Conservation (phyloP, 2,113 vertebrate genomes). For the Bubo scandiacus region DNA sequence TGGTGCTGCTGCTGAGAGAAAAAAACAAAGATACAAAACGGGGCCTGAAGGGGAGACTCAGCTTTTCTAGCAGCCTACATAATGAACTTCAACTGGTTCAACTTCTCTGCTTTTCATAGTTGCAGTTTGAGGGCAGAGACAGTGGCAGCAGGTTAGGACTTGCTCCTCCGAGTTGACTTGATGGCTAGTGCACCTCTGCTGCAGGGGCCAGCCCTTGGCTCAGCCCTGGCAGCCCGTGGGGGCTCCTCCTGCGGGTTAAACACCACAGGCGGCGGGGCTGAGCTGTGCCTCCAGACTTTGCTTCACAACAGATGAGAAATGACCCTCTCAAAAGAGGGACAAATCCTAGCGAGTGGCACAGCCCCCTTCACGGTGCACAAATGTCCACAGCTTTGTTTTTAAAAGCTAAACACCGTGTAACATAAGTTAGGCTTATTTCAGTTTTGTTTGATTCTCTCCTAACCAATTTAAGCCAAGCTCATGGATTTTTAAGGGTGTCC, state of each 20-base stretch:
- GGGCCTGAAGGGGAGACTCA: neutral
- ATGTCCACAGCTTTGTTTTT: neutral
- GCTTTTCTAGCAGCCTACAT: neutral
- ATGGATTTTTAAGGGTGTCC: neutral
- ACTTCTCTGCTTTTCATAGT: neutral
- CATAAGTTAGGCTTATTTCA: neutral
- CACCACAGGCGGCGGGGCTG: fast-evolving
- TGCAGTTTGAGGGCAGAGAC: neutral
- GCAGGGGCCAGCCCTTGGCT: neutral
- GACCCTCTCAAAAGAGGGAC: neutral
- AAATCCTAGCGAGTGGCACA: neutral
- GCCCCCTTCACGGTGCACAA: neutral
- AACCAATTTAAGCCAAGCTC: neutral
- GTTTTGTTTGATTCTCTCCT: neutral
- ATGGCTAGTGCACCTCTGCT: neutral
- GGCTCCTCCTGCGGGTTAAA: neutral
- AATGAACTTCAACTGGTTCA: neutral
- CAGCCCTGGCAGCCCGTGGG: neutral
- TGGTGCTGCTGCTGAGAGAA: neutral
- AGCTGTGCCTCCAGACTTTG: neutral
- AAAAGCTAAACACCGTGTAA: neutral
- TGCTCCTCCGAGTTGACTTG: neutral
- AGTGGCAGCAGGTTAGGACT: neutral
- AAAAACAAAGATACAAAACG: neutral
- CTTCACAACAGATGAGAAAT: neutral